phyloP scores from a whole-genome alignment of 2,797 vertebrate species.

The Sorex maritimensis region DNA sequence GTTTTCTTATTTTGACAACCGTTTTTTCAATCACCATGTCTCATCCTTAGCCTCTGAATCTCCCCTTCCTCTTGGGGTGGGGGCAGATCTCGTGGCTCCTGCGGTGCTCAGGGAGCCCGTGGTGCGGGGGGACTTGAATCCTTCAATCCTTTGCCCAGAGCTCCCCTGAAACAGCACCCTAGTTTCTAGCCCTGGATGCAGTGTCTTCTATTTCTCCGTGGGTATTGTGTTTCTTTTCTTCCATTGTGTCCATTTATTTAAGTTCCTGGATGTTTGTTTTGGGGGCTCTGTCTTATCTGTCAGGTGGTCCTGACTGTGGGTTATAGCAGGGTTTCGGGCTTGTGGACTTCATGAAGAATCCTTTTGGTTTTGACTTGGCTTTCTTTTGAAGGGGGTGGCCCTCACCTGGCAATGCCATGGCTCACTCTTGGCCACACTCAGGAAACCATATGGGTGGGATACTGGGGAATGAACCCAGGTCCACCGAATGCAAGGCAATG shows the following conservation, averaged over 20 bases:
- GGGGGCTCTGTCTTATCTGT: neutral
- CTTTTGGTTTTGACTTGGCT: neutral
- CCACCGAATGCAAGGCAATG: no score
- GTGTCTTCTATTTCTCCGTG: neutral
- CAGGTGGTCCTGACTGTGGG: neutral
- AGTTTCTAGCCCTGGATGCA: neutral
- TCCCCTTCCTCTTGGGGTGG: neutral
- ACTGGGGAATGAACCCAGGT: no score
- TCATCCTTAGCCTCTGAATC: constrained; percentile 4
- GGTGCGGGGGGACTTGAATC: no score
- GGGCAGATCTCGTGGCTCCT: no score
- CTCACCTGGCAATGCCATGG: no score
- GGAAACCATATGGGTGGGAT: no score
- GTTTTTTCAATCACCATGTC: neutral
- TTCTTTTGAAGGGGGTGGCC: no score
- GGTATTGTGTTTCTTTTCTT: neutral
- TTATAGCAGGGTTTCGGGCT: neutral
- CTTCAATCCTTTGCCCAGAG: no score
- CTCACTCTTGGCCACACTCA: no score
- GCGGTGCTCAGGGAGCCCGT: no score
- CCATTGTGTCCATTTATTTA: neutral
- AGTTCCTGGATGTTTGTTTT: constrained; percentile 20
- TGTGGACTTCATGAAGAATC: neutral
- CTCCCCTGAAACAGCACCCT: neutral
- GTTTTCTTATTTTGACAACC: neutral